Percentiles rank a stretch among this genome's conserved stretches.
These are phyloP conservation scores for Alectoris magna DNA, from an alignment of 2,797 vertebrate genomes.

Conservation along the genomic window DNA sequence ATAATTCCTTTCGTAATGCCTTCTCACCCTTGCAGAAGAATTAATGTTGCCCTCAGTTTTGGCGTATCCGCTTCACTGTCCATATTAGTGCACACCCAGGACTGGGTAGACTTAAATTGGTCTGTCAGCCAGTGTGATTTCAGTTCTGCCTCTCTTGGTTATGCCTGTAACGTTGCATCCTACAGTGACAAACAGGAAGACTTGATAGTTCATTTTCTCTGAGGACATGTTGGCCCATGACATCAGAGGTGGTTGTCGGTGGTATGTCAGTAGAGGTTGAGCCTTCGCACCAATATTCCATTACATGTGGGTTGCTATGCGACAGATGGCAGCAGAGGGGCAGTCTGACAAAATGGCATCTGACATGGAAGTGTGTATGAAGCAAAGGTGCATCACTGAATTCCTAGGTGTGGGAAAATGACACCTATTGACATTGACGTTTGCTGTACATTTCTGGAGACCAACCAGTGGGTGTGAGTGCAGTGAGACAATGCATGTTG, in stretches of 20 bases:
- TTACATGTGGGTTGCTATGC: not conserved
- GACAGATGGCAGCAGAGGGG: not conserved
- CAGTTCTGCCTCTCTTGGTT: not conserved
- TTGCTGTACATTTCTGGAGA: not conserved
- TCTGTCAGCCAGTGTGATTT: not conserved
- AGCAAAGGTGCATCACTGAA: not conserved
- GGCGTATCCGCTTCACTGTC: not conserved
- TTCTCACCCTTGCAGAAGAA: not conserved
- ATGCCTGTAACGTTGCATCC: not conserved
- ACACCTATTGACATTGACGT: not conserved
- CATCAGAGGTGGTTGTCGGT: not conserved
- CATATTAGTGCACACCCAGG: not conserved
- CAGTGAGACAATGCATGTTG: not conserved
- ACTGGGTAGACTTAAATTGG: not conserved
- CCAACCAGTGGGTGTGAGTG: not conserved
- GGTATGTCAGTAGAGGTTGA: not conserved
- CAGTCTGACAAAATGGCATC: not conserved
- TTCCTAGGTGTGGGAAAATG: not conserved
- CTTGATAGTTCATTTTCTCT: not conserved
- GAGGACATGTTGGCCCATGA: not conserved
- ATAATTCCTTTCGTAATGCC: not conserved
- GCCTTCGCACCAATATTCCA: not conserved
- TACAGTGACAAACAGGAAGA: not conserved
- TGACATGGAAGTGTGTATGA: not conserved
- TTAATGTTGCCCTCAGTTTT: not conserved